Percentiles rank a stretch among this genome's conserved stretches.
Conservation (phyloP, 2,888 invertebrate genomes). For the Leptinotarsa haldemani region DNA sequence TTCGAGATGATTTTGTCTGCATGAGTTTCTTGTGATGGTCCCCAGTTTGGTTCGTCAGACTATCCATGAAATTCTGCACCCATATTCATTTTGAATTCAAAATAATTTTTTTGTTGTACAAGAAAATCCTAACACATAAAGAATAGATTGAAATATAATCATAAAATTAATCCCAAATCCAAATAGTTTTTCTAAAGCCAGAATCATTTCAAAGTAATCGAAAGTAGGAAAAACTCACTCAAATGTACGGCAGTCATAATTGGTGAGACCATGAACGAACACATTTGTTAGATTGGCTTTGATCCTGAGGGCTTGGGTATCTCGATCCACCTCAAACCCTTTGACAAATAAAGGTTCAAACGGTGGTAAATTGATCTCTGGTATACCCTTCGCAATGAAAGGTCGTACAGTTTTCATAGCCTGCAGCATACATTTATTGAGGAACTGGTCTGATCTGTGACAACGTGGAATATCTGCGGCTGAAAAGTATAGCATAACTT, state of each 20-base stretch:
- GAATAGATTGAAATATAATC: too few relatives aligned
- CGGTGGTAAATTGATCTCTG: slow-evolving; percentile 57
- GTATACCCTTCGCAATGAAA: slow-evolving; percentile 56
- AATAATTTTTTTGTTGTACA: too few relatives aligned
- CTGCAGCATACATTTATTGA: slow-evolving; percentile 57
- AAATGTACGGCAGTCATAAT: slow-evolving; percentile 42
- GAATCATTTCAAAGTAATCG: too few relatives aligned
- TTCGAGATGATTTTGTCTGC: too few relatives aligned
- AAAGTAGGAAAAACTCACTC: slow-evolving; percentile 32
- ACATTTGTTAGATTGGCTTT: slow-evolving; percentile 46
- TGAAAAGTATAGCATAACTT: background rate
- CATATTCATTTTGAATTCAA: too few relatives aligned
- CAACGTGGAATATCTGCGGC: slow-evolving; percentile 43
- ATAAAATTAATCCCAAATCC: too few relatives aligned
- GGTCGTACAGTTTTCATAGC: slow-evolving; percentile 53
- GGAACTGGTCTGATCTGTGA: slow-evolving; percentile 55
- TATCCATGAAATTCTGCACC: too few relatives aligned
- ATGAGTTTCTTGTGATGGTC: too few relatives aligned
- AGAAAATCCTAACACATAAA: too few relatives aligned
- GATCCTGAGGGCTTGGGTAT: slow-evolving; percentile 46
- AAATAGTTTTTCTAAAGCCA: too few relatives aligned
- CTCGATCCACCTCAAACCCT: slow-evolving; percentile 51
- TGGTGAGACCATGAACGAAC: slow-evolving; percentile 41
- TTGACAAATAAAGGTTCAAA: slow-evolving; percentile 57
- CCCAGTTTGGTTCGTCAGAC: too few relatives aligned